Conservation (phyloP, 2,888 invertebrate genomes). For the Geotrupes spiniger region DNA sequence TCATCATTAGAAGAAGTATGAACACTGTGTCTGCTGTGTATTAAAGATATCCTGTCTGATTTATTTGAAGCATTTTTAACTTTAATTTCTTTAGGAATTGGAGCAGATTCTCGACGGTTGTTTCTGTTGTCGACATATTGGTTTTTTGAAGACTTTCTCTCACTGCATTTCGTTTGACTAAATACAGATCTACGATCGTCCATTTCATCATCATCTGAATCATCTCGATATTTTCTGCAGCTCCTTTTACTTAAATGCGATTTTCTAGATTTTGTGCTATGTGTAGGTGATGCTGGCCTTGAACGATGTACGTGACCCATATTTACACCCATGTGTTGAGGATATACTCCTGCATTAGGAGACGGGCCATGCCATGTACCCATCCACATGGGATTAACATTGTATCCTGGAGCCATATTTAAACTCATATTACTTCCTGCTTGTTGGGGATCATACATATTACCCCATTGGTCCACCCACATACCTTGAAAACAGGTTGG, state of each 20-base stretch:
- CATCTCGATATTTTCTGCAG: constrained; percentile 49
- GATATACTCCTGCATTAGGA: constrained; percentile 40
- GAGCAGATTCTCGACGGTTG: constrained; percentile 35
- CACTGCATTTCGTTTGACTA: constrained; percentile 41
- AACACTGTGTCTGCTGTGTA: constrained; percentile 34
- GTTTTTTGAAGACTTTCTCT: constrained; percentile 33
- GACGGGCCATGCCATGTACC: constrained; percentile 50
- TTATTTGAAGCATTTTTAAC: constrained; percentile 25
- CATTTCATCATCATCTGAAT: constrained; percentile 51
- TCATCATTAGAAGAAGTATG: constrained; percentile 37
- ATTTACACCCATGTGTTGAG: constrained; percentile 35
- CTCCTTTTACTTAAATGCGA: constrained; percentile 61
- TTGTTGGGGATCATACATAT: constrained; percentile 38
- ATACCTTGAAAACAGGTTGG: constrained; percentile 53
- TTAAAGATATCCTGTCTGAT: constrained; percentile 27
- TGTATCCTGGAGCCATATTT: constrained; percentile 48
- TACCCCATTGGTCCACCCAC: constrained; percentile 45
- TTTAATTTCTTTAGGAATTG: constrained; percentile 41
- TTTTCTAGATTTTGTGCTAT: constrained; percentile 67
- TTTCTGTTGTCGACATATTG: constrained; percentile 31
- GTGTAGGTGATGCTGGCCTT: constrained; percentile 66
- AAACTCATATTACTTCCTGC: constrained; percentile 58
- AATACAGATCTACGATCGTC: constrained; percentile 44
- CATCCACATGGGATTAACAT: constrained; percentile 50
- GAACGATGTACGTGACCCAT: constrained; percentile 57